Conservation (phyloP, 2,113 vertebrate species). For the Varanus salvator region DNA sequence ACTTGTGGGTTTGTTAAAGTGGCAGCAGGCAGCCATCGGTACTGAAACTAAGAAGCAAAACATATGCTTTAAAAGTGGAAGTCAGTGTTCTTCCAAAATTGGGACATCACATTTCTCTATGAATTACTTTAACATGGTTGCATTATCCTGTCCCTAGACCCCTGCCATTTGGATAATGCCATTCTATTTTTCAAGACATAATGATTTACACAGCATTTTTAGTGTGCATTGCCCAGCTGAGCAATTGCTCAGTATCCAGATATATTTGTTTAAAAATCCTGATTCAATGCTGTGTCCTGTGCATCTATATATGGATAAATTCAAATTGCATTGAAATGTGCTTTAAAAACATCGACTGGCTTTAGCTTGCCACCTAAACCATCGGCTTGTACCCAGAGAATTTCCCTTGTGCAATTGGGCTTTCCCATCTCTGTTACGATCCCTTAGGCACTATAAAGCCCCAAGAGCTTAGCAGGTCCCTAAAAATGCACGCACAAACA, state of each 20-base stretch:
- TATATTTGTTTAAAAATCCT: neutral
- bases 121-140: neutral
- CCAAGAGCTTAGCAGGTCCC: neutral
- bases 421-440: neutral
- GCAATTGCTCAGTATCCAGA: neutral
- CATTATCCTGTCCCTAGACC: neutral
- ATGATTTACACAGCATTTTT: neutral
- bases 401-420: neutral
- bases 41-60: slow-evolving; percentile 23
- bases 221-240: neutral
- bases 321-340: neutral
- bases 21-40: slow-evolving; percentile 31
- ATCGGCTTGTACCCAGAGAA: neutral
- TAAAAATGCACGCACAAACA: neutral
- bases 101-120: neutral
- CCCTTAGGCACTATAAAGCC: neutral
- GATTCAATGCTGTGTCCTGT: neutral
- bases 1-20: slow-evolving; percentile 39
- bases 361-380: neutral
- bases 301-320: neutral
- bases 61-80: neutral
- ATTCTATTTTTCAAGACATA: neutral
- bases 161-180: neutral
- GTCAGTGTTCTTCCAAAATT: neutral
- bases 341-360: neutral